Base-by-base conservation (phyloP, 1,140 invertebrate species). In the Sycophaga agraensis region DNA sequence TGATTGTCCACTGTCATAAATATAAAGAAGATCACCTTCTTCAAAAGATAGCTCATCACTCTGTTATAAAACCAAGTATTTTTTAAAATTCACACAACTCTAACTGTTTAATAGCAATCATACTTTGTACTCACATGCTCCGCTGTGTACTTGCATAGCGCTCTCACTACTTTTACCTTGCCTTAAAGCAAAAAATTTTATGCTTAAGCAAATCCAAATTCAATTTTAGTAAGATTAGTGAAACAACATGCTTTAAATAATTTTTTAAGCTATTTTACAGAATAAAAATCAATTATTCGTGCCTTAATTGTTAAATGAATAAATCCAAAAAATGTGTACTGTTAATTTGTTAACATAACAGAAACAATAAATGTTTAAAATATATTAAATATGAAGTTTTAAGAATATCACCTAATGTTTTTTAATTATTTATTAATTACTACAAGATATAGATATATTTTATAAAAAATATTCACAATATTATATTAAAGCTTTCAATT, bases 11-110 rank as follows among this genome's bases (percentile, higher is more conserved):
- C 80, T 82, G 54, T 89, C 87, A 42, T 82, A 73, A 9, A 89
- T 84, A 71, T 89, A 90, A 8, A 90, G 71, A 8, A 86, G 68
- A 68, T 90, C 88, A 34, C 87, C 88, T 79, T 89, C 88, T 46
- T 87, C 84, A 78, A 89, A 89, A 1, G 80, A 79, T 39, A 82
- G 65, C 70, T 81, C 80, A 64, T 80, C 76, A 22, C 65, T 61
- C 78, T 81, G 46, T 48, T 58, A 64, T 31, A 31, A 31, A 31
- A 6, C 28, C 28, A 31, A 31, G 19, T 2, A 34, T 39, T 1
- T 35, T 53, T 17, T 34, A 40, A 2, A 42, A 31, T 31, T 6
- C 28, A 6, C 28, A 31, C 5, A 31, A 31, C 11, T 6, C 4
- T 19, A 28, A 51, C 1, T 39, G 19, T 17, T 17, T 46, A 62